A percentile compares a stretch with the other conserved stretches of the same genome.
Conservation (phyloP, 2,888 invertebrate genomes). For the Drosophila kuntzei region DNA sequence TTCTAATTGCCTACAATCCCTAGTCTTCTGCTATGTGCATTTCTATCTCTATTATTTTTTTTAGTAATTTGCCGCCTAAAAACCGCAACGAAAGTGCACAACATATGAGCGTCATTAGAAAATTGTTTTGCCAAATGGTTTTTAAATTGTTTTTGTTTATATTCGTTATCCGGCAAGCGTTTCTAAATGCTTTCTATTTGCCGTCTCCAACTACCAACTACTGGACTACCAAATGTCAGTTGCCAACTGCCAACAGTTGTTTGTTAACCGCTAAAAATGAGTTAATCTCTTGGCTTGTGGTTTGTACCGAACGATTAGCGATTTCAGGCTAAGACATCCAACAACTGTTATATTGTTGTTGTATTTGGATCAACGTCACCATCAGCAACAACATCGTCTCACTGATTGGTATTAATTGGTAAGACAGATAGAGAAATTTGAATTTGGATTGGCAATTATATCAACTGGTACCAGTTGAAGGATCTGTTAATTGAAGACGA, state of each 20-base stretch:
- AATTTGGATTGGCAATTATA: slow-evolving; percentile 44
- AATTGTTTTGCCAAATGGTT: slow-evolving; percentile 82
- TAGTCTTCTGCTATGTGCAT: slow-evolving; percentile 19
- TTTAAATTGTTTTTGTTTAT: slow-evolving; percentile 81
- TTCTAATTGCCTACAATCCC: slow-evolving; percentile 60
- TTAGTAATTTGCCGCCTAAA: slow-evolving; percentile 57
- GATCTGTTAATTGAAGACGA: slow-evolving; percentile 67
- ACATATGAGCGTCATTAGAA: slow-evolving; percentile 80
- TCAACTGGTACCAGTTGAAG: slow-evolving; percentile 74
- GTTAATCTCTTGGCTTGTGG: slow-evolving; percentile 69
- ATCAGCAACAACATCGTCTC: slow-evolving; percentile 30
- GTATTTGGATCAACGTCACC: slow-evolving; percentile 23
- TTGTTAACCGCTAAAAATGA: slow-evolving; percentile 62
- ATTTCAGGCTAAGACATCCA: slow-evolving; percentile 63
- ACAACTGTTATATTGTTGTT: slow-evolving; percentile 60
- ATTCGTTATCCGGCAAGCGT: slow-evolving; percentile 58
- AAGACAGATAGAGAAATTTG: slow-evolving; percentile 16
- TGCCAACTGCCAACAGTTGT: slow-evolving; percentile 67
- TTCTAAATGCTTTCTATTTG: slow-evolving; percentile 67
- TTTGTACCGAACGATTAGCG: slow-evolving; percentile 47
- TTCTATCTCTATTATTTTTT: slow-evolving; percentile 6
- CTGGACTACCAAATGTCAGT: slow-evolving; percentile 34
- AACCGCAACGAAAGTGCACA: slow-evolving; percentile 78
- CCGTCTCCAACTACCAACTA: slow-evolving; percentile 3
- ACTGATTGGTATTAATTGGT: slow-evolving; percentile 71